Base-by-base conservation (phyloP, 2,113 vertebrate genomes). In the Callionymus lyra region DNA sequence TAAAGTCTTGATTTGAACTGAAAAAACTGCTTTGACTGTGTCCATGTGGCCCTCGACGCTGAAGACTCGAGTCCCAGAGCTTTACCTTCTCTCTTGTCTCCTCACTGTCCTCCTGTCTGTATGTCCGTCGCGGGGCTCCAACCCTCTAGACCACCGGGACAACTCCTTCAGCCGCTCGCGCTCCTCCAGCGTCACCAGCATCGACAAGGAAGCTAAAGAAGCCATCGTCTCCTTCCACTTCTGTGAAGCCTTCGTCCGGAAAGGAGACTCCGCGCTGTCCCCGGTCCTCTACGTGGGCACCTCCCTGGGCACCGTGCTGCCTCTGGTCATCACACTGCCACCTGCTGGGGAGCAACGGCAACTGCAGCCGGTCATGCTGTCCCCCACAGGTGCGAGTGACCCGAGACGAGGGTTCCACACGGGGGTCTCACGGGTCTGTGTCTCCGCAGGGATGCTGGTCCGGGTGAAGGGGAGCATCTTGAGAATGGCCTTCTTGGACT, bases 141-240 rank as follows among this genome's bases (percentile, higher is more conserved):
- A 82, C 74, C 85, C 90, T 79, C 82, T 87, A 98, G 95, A 99
- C 85, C 86, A 91, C 73, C 90, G 89, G 83, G 94, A 99, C 85
- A 95, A 92, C 79, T 95, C 95, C 36, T 98, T 95, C 85, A 98
- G 95, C 79, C 91, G 93, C 60, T 99, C 95, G 0, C 88, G 94
- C 68, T 97, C 93, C 76, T 97, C 95, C 54, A 97, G 93, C 42
- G 95, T 99, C 74, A 96, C 93, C 79, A 97, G 93, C 84, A 97
- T 99, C 49, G 95, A 99, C 74, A 97, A 93, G 76, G 95, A 99
- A 65, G 82, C 90, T 2, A 88, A 91, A 0, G 95, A 99, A 77
- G 86, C 90, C 36, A 90, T 96, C 80, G 91, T 88, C 54, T 89
- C 90, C 64, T 91, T 98, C 70, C 88, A 91, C 67, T 99, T 98